phyloP scores from a whole-genome alignment of 1,140 invertebrate genomes.

The Dendroctonus ponderosae region DNA sequence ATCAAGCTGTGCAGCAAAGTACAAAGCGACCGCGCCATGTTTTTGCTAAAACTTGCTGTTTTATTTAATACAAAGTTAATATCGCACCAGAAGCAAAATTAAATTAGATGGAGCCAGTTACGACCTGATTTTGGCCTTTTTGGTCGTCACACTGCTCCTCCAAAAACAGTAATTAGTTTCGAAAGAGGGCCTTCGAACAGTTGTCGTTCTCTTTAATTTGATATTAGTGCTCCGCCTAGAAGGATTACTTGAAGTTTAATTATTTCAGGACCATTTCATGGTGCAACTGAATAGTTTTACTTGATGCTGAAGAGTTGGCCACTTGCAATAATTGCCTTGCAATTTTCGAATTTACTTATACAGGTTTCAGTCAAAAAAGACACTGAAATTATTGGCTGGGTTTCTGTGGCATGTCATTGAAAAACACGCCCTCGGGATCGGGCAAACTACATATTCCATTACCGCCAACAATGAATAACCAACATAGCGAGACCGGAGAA shows the following conservation, averaged over 20 bases:
- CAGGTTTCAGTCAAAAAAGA: background rate
- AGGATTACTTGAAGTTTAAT: too few species aligned
- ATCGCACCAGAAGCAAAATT: constrained; percentile 17
- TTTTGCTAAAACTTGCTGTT: constrained; percentile 11
- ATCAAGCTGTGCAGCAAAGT: too few species aligned
- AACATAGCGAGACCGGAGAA: background rate
- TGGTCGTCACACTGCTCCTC: background rate
- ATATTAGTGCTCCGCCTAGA: too few species aligned
- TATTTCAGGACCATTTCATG: too few species aligned
- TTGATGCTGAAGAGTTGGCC: background rate
- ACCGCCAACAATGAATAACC: too few species aligned
- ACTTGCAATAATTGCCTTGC: background rate
- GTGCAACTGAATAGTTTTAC: too few species aligned
- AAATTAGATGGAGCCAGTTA: constrained; percentile 20
- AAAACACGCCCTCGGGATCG: too few species aligned
- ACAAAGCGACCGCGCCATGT: constrained; percentile 18
- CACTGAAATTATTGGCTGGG: background rate
- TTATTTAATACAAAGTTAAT: constrained; percentile 20
- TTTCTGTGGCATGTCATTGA: too few species aligned
- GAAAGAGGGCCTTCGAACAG: constrained; percentile 5
- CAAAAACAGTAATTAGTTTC: constrained; percentile 17
- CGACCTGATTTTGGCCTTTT: constrained; percentile 13
- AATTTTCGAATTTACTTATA: background rate
- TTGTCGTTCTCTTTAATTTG: background rate
- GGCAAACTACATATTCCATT: too few species aligned